phyloP scores from a whole-genome alignment of 2,113 vertebrate species.

The Ceratotherium simum region DNA sequence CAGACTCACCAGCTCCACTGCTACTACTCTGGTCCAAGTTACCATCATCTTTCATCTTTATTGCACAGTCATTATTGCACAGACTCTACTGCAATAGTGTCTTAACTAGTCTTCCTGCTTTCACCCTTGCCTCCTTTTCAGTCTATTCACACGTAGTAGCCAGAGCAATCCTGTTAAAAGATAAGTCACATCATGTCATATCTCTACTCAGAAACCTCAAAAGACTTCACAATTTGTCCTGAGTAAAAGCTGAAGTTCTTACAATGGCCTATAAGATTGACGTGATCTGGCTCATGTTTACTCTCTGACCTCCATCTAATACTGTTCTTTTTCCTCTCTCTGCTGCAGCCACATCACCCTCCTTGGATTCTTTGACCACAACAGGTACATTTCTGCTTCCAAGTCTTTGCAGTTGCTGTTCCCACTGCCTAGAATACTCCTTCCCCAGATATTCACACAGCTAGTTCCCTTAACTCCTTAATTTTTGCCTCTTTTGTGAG shows the following conservation, averaged over 20 bases:
- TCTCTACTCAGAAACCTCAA: not conserved
- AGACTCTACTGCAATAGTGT: not conserved
- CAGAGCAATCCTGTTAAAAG: conserved; percentile 27
- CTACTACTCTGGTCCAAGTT: not conserved
- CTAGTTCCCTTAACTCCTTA: not conserved
- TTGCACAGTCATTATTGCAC: not conserved
- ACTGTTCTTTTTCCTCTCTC: not conserved
- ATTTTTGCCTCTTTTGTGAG: not conserved
- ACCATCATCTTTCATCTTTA: not conserved
- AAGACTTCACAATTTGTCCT: not conserved
- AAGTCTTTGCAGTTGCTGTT: not conserved
- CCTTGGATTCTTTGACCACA: not conserved
- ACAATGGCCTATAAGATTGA: not conserved
- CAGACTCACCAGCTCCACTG: not conserved
- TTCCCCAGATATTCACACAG: not conserved
- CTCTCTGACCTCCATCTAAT: not conserved
- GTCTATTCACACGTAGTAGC: not conserved
- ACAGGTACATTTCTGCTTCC: not conserved
- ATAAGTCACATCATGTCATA: conserved; percentile 19
- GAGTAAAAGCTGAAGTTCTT: conserved; percentile 47
- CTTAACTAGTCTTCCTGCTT: conserved; percentile 27
- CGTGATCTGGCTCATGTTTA: not conserved
- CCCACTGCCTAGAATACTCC: not conserved
- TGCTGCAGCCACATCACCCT: not conserved
- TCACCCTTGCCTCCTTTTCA: conserved; percentile 44